Evolutionary conservation across 2,797 vertebrate species (phyloP).

Genomic region (Florisuga fusca): DNA sequence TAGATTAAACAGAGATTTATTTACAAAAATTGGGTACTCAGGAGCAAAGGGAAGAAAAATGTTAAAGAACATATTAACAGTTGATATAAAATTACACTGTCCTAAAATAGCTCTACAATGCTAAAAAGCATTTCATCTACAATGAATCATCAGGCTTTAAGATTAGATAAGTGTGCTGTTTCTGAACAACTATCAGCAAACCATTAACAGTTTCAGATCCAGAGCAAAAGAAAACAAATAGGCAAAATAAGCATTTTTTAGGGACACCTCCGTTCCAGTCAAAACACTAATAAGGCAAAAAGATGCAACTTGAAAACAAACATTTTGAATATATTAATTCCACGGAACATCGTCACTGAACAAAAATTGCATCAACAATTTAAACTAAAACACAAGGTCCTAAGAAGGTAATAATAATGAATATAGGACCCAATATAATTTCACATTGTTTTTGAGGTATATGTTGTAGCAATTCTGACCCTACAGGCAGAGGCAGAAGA

Average conservation of each 20-base stretch:
- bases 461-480: neutral
- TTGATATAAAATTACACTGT: neutral
- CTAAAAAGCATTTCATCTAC: neutral
- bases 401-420: neutral
- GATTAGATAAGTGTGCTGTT: neutral
- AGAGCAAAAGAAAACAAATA: neutral
- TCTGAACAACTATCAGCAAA: neutral
- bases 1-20: neutral
- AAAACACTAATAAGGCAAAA: neutral
- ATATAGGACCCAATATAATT: neutral
- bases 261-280: neutral
- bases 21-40: neutral
- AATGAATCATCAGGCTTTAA: neutral
- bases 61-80: neutral
- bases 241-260: neutral
- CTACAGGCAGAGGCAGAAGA: neutral
- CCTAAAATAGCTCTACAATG: neutral
- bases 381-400: slow-evolving; percentile 1
- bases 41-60: neutral
- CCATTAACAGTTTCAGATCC: neutral
- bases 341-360: neutral
- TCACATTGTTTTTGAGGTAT: neutral
- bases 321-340: neutral
- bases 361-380: neutral
- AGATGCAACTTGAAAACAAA: neutral